These are phyloP conservation scores for Solenopsis fugax DNA, from an alignment of 1,140 invertebrate species.

Conservation along the genomic window DNA sequence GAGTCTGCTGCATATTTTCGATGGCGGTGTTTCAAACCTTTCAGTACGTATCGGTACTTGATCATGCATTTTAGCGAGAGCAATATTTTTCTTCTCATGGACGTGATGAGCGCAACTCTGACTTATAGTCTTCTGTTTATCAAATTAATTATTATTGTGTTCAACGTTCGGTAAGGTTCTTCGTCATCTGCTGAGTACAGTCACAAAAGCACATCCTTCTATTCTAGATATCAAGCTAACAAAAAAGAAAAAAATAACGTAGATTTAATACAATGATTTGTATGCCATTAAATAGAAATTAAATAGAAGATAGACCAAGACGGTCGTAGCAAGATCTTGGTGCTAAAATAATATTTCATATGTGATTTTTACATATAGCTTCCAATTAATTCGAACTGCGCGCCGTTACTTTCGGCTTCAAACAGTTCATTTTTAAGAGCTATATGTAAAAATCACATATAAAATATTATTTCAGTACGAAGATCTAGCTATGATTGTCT, in stretches of 20 bases:
- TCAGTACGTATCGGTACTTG: slow-evolving; percentile 59
- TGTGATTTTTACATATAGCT: too few relatives aligned
- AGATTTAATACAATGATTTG: too few relatives aligned
- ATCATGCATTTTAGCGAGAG: slow-evolving; percentile 12
- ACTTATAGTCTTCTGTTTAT: slow-evolving; percentile 41
- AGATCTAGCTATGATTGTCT: too few relatives aligned
- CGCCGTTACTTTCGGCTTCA: too few relatives aligned
- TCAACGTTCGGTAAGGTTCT: slow-evolving; percentile 50
- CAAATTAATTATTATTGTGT: slow-evolving; percentile 50
- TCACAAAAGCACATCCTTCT: not conserved
- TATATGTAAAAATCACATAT: too few relatives aligned
- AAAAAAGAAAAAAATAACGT: not conserved
- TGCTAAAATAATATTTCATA: too few relatives aligned
- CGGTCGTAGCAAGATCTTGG: too few relatives aligned
- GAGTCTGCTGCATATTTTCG: not conserved
- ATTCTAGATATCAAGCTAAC: not conserved
- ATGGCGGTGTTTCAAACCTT: slow-evolving; percentile 19
- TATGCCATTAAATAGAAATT: too few relatives aligned
- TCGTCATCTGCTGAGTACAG: not conserved
- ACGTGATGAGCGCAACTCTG: slow-evolving; percentile 47
- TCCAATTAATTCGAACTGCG: too few relatives aligned
- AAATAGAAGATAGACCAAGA: too few relatives aligned
- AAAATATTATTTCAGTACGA: too few relatives aligned
- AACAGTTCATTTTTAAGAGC: too few relatives aligned
- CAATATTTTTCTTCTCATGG: slow-evolving; percentile 11